Evolutionary conservation across 2,797 vertebrate species (phyloP), one percentile per base, ranked within the genome.

Genomic region (Muscicapa striata): DNA sequence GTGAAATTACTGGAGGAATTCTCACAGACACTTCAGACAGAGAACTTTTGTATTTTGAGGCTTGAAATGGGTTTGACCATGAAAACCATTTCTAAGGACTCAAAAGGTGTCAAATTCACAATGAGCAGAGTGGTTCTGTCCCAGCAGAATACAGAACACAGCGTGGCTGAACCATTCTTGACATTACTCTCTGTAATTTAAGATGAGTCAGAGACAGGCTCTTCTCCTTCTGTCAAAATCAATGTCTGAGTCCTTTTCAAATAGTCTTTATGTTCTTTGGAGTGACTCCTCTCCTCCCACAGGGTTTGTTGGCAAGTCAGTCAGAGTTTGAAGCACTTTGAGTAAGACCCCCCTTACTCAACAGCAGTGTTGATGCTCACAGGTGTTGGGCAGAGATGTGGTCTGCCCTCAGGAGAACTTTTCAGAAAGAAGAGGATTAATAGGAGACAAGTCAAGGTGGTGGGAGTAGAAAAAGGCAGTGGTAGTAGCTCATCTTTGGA

Each of bases 1-100:
- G 80, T 15, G 26, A 88, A 94, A 90, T 84, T 90, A 67, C 45
- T 63, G 23, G n/a, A 88, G 63, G 62, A 81, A 61, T 38, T 30
- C 17, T 48, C 43, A 51, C 32, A 90, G 63, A 11, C 26, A 34
- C 45, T 73, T 89, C 6, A 7, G 13, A 8, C 21, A 61, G 20
- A 74, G 34, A 77, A 67, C 20, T 79, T 84, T 30, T 40, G 9
- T 58, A 22, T 66, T 87, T 62, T 17, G 5, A 76, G 57, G 9
- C 32, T 63, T 69, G 57, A 80, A 85, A 72, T 24, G 27, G 11
- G 11, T 15, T 87, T 0, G 4, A 13, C 49, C 19, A 16, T 34
- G 27, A 57, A 40, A 77, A 80, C 46, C 11, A 27, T 74, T 91
- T 58, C 69, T 81, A 80, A 66, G 21, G 36, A 75, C 13, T 86